These are phyloP conservation scores for Orius laevigatus DNA, from an alignment of 1,140 invertebrate species.

Conservation along the genomic window DNA sequence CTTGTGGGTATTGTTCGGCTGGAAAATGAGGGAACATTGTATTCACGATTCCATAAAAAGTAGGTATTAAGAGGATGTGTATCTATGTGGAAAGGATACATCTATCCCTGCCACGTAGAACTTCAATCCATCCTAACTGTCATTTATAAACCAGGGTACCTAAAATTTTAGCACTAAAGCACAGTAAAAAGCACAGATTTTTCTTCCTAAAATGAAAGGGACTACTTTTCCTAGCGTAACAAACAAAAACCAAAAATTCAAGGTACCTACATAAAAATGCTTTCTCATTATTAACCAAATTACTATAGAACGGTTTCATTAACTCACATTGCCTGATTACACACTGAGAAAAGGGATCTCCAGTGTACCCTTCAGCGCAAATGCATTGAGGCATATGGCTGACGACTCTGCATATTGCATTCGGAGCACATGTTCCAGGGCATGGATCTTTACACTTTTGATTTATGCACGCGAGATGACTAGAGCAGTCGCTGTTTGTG, in stretches of 20 bases:
- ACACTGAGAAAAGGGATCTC: constrained; percentile 52
- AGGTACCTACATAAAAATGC: not conserved
- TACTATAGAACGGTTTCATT: not conserved
- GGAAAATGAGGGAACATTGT: constrained; percentile 18
- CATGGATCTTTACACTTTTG: constrained; percentile 41
- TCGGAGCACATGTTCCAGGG: constrained; percentile 34
- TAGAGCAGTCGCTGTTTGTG: constrained; percentile 34
- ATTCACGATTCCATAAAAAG: not conserved
- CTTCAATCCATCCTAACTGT: not conserved
- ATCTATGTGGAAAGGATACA: not conserved
- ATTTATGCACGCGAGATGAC: constrained; percentile 35
- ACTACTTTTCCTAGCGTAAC: not conserved
- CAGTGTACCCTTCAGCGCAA: constrained; percentile 44
- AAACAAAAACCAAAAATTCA: not conserved
- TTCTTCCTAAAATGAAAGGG: not conserved
- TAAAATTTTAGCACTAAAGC: not conserved
- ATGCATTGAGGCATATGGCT: constrained; percentile 47
- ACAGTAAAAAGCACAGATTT: constrained; percentile 1
- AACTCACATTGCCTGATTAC: constrained; percentile 37
- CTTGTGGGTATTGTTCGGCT: constrained; percentile 22
- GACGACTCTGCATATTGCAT: constrained; percentile 47
- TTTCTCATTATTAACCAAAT: not conserved
- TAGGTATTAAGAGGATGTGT: not conserved
- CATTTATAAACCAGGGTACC: not conserved
- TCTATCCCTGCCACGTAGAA: not conserved